Base-by-base conservation (phyloP, 2,113 vertebrate genomes). In the Phoenicopterus ruber region DNA sequence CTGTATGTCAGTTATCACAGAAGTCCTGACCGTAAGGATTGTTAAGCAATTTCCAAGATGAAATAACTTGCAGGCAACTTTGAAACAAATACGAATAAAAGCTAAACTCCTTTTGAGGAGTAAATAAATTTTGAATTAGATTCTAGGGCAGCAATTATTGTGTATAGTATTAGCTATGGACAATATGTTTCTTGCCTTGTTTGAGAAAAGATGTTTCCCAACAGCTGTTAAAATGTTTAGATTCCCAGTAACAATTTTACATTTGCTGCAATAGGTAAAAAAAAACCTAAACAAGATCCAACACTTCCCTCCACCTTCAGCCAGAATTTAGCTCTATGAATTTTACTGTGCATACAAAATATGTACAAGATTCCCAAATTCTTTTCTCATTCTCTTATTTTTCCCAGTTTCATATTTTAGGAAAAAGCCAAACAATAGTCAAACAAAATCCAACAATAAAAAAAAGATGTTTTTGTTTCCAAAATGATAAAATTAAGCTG, bases 251-350 rank as follows among this genome's bases (percentile, higher is more conserved):
- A 22, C 16, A 79, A 17, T 5, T 54, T 40, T 54, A 26, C 2
- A 19, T 59, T 76, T 91, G 10, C 4, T 74, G 8, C 21, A 72
- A 58, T 10, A 44, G 5, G 2, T 55, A n/a, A 65, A 34, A 38
- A 46, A 11, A 34, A 5, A 1, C 4, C 9, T 16, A 66, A 54
- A 1, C 20, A 59, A 46, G 63, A 9, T 5, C 4, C 20, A 62
- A 2, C 2, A 50, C 19, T 36, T 54, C 55, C 3, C 22, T 8
- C 4, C 3, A 8, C 3, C 6, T 10, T 9, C 14, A 28, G 13
- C 4, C 13, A 14, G 17, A 55, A 63, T 46, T 7, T 34, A 67
- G 28, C 1, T 29, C 5, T 36, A 22, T 29, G 21, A 40, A 76
- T 73, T 69, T 46, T 55, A 55, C 7, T 44, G 34, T 24, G 26